Evolutionary conservation across 2,797 vertebrate genomes (phyloP), one percentile per base, ranked within the genome.

Genomic region (Poliocrania exsul): DNA sequence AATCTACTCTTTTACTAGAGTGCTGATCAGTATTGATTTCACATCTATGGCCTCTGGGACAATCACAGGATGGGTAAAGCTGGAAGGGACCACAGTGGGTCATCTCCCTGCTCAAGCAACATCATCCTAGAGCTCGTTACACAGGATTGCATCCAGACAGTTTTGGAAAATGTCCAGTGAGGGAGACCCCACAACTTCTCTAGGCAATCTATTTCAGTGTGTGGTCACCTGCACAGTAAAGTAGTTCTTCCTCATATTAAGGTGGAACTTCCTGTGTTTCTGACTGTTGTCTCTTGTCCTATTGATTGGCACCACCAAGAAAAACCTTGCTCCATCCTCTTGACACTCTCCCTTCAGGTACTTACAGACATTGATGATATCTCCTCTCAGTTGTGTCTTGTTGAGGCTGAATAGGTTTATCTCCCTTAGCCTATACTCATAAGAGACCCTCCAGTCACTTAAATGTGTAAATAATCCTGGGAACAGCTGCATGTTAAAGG

Each of bases 381-480:
- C 6, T 11, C 28, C 12, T 16, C 29, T 40, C 61, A 44, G 25
- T 26, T 31, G 2, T 20, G 15, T 47, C 20, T 74, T 57, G 16
- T 31, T 1, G 1, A 53, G 38, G 25, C 5, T 60, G 29, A 74
- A 47, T 29, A 40, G 25, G 17, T 7, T 66, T 11, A 53, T 38
- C 46, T 73, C 24, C 24, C 38, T 66, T 21, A 38, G 16, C 33
- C 8, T 58, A 11, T 21, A 16, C 5, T 51, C 28, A 5, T 14
- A 46, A 65, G 25, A 58, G 9, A 38, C 33, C 46, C 5, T 51
- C 13, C 28, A 17, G 19, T 25, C 0, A 0, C 7, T 47, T 28
- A 61, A 84, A 62, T 12, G 7, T 18, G 2, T 9, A 62, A 67
- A 75, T 38, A 13, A 31, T 70, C 26, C 78, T 74, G 20, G 23